These are phyloP conservation scores for Lutraria rhynchaena DNA, from an alignment of 1,140 invertebrate genomes.

Conservation along the genomic window DNA sequence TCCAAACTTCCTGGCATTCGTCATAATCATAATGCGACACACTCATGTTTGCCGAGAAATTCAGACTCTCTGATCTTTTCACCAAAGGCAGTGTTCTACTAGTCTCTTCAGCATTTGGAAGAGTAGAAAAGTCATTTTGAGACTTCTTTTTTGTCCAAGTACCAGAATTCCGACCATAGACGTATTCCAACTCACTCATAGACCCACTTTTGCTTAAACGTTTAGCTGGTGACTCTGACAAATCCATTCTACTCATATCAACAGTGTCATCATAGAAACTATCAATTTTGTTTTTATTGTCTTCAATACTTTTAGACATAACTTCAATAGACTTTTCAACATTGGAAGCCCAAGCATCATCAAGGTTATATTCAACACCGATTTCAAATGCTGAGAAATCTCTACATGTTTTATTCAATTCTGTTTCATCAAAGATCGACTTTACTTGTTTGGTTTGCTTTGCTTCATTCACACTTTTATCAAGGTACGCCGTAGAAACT, in stretches of 20 bases:
- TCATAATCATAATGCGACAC: conserved; percentile 71
- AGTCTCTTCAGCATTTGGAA: conserved; percentile 78
- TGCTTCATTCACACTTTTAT: conserved; percentile 5
- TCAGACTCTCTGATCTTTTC: conserved; percentile 55
- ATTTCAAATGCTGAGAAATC: conserved; percentile 50
- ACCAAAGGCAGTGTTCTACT: conserved; percentile 68
- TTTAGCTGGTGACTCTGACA: conserved; percentile 47
- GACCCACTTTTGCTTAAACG: conserved; percentile 53
- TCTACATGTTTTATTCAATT: conserved; percentile 46
- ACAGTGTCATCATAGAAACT: conserved; percentile 54
- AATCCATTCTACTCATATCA: conserved; percentile 50
- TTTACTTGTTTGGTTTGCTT: conserved; percentile 1
- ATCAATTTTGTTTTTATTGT: conserved; percentile 39
- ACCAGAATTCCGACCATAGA: conserved; percentile 64
- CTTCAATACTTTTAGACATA: conserved; percentile 54
- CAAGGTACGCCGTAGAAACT: background rate
- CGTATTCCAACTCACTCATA: conserved; percentile 52
- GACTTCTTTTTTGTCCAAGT: conserved; percentile 76
- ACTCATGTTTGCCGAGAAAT: conserved; percentile 28
- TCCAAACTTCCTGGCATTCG: conserved; percentile 68
- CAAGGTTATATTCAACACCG: conserved; percentile 53
- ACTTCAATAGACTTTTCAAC: conserved; percentile 54
- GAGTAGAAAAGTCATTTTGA: conserved; percentile 57
- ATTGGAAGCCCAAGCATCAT: conserved; percentile 57
- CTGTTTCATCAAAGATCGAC: conserved; percentile 26